Evolutionary conservation across 1,140 invertebrate genomes (phyloP), one percentile per base, ranked within the genome.

Genomic region (Drosophila orosa): DNA sequence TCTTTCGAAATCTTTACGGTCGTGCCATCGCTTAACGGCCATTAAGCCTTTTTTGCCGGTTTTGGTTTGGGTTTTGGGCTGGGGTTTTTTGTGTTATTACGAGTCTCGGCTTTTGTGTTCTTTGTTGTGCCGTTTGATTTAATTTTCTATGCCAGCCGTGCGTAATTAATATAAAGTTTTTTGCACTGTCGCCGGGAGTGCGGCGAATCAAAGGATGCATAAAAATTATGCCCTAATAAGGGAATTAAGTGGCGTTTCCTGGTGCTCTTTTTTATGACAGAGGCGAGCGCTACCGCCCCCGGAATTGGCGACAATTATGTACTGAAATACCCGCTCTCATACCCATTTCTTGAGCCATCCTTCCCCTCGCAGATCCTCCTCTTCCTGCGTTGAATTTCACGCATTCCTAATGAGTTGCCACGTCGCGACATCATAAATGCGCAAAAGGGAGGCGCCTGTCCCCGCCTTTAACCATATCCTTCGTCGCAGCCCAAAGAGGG

Each of bases 331-430:
- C 48, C 48, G 13, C 9, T 3, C 48, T 19, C 29, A 33, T 33
- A 6, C 29, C 31, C 29, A 17, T 17, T 12, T 15, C 6, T 15
- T 24, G n/a, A 22, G 22, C 2, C 15, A 22, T 24, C 8, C 31
- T 0, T 17, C 35, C 42, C 61, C 60, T 33, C 12, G 22, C 13
- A 39, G 31, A 15, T 35, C 4, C 50, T 24, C 8, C 31, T 24
- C 8, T 24, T n/a, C 13, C 17, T 62, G 74, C 59, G 74, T 82
- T 52, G 68, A 60, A 65, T 79, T 83, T 89, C 57, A 83, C 76
- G 79, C 83, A 83, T 74, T 86, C 61, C 83, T 76, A 86, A 86
- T 86, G 59, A 66, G 75, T 59, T 75, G 52, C 33, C 68, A 57
- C 50, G 52, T 56, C 63, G 73, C 67, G 52, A 80, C 65, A 45